Percentiles rank a stretch among this genome's conserved stretches.
These are phyloP conservation scores for Phocoena sinus DNA, from an alignment of 2,113 vertebrate species.

Conservation along the genomic window DNA sequence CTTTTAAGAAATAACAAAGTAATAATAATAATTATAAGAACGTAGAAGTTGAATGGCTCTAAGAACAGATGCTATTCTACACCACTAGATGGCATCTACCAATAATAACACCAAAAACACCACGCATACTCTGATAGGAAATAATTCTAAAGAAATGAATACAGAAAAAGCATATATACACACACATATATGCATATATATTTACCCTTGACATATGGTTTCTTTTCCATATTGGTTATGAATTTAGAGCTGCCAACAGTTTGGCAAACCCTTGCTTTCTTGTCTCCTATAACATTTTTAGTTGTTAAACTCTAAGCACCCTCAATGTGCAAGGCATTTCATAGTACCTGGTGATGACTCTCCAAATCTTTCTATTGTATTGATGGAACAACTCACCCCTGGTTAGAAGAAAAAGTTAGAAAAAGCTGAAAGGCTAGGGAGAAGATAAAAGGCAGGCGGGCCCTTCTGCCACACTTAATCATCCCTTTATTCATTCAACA, in stretches of 20 bases:
- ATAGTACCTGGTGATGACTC: neutral
- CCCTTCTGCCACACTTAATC: neutral
- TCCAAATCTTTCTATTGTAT: neutral
- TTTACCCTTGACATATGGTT: neutral
- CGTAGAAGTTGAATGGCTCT: neutral
- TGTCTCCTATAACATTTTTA: neutral
- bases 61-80: neutral
- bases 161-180: neutral
- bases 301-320: slow-evolving; percentile 1
- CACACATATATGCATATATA: neutral
- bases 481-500: neutral
- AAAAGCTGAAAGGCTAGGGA: neutral
- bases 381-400: neutral
- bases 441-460: neutral
- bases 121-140: neutral
- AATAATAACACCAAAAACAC: neutral
- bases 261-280: neutral
- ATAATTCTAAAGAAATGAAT: slow-evolving; percentile 22
- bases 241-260: neutral
- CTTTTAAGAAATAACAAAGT: neutral
- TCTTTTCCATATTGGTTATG: neutral
- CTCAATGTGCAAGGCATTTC: neutral
- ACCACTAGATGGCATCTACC: slow-evolving; percentile 73
- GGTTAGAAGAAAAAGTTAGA: neutral
- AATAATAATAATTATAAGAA: no score